Conservation (phyloP, 2,113 vertebrate species). For the Hippolais icterina region DNA sequence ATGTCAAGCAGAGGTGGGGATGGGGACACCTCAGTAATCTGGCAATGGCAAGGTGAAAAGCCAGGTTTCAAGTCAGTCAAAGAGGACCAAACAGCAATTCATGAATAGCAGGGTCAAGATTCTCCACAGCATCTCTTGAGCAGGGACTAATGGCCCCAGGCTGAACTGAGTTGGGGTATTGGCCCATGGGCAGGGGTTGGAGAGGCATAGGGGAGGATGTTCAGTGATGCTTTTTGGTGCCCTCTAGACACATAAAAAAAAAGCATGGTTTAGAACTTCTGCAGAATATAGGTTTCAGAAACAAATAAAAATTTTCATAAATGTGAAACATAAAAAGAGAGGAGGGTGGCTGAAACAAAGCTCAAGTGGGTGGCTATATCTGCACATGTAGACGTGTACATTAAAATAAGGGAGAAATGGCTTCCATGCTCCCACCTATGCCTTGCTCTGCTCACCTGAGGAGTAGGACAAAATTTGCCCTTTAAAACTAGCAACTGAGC, state of each 20-base stretch:
- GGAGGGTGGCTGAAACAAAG: not conserved
- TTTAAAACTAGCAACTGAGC: not conserved
- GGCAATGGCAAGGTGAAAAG: not conserved
- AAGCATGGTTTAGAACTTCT: accelerated
- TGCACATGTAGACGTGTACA: accelerated
- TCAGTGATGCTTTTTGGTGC: not conserved
- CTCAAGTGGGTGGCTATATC: not conserved
- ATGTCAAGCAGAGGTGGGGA: not conserved
- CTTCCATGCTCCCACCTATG: not conserved
- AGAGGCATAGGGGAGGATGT: not conserved
- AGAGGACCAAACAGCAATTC: not conserved
- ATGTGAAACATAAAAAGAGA: not conserved
- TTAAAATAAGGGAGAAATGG: not conserved
- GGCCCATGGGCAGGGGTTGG: not conserved
- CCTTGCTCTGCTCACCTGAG: not conserved
- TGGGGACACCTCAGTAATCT: not conserved
- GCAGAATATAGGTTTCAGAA: not conserved
- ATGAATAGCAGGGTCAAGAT: not conserved
- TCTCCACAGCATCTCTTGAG: accelerated
- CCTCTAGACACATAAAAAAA: not conserved
- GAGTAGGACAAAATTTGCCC: not conserved
- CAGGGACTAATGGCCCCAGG: no score
- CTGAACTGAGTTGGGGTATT: not conserved
- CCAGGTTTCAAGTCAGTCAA: not conserved
- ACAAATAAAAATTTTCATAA: not conserved